phyloP scores from a whole-genome alignment of 2,888 invertebrate species.

The Tiliacea citrago region DNA sequence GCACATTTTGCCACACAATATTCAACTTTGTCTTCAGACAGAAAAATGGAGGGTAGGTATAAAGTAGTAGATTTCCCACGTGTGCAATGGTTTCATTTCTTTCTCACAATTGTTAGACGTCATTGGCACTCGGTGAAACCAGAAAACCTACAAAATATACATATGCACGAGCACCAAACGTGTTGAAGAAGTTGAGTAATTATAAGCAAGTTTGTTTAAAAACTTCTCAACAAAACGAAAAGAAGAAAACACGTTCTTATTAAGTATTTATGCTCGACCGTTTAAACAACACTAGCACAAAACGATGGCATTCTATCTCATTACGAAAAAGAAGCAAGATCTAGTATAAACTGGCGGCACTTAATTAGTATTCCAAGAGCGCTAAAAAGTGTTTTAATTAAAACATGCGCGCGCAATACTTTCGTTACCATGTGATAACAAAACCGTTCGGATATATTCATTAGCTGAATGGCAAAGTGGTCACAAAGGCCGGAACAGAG shows the following conservation, averaged over 20 bases:
- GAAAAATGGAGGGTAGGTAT: constrained; percentile 28
- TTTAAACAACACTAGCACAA: constrained; percentile 15
- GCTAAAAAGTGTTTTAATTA: constrained; percentile 65
- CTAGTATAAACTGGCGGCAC: constrained; percentile 40
- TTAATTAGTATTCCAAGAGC: constrained; percentile 57
- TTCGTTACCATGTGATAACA: constrained; percentile 12
- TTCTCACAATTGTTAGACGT: constrained; percentile 4
- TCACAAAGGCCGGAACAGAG: constrained; percentile 20
- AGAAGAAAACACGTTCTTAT: constrained; percentile 9
- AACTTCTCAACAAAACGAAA: constrained; percentile 2
- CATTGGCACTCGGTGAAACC: constrained; percentile 1
- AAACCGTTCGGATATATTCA: constrained; percentile 47
- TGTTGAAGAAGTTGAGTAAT: constrained; percentile 6
- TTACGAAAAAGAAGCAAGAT: constrained; percentile 32
- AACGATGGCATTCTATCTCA: constrained; percentile 37
- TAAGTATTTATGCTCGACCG: constrained; percentile 15
- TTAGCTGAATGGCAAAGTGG: constrained; percentile 34
- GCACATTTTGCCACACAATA: too few species aligned
- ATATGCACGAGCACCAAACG: not conserved
- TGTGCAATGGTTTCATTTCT: constrained; percentile 27
- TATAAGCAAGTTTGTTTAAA: constrained; percentile 11
- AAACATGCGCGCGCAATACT: constrained; percentile 56
- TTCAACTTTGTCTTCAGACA: too few species aligned
- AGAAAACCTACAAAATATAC: constrained; percentile 9
- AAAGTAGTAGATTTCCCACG: constrained; percentile 9